Base-by-base conservation (phyloP, 2,888 invertebrate species). In the Lithophane socia region DNA sequence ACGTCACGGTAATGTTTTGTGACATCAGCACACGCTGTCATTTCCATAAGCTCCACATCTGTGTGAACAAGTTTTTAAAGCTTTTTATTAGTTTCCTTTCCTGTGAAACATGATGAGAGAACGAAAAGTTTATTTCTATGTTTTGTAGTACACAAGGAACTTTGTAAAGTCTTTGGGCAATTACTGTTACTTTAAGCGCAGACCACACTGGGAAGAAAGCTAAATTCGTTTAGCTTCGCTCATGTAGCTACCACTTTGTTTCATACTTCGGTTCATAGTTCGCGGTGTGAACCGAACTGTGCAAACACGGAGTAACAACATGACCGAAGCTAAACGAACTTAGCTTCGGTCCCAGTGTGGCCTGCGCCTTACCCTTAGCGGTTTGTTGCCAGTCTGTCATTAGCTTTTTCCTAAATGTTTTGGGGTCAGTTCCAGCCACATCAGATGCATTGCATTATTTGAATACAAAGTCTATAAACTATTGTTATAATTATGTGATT, bases 11-110 rank as follows among this genome's bases (percentile, higher is more conserved):
- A 42, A 71, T 64, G 60, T 76, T 64, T 67, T 56, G 44, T 80
- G 80, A 71, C 68, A 61, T 66, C 63, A 64, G 21, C 3, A 3
- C 49, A 13, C 37, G 52, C 13, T 65, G 68, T 77, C 76, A 37
- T 29, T 56, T 72, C 86, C 73, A 78, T 60, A 61, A 64, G 64
- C 49, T 79, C 9, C 66, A 80, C 85, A 87, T 85, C 86, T 79
- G 79, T 79, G 85, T 70, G 44, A 42, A 47, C 3, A 67, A 47
- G 58, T 79, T 67, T 83, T 73, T 58, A 58, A 70, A 73, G n/a
- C 37, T 58, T 82, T 82, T 83, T 83, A 83, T 70, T 83, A 3
- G 52, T 70, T 73, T 67, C n/a, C 21, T 44, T 79, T 79, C 47
- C 42, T 75, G 58, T 63, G n/a, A 79, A 74, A 79, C 67, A 52